Evolutionary conservation across 1,140 invertebrate species (phyloP).

Genomic region (Temnothorax curvispinosus): DNA sequence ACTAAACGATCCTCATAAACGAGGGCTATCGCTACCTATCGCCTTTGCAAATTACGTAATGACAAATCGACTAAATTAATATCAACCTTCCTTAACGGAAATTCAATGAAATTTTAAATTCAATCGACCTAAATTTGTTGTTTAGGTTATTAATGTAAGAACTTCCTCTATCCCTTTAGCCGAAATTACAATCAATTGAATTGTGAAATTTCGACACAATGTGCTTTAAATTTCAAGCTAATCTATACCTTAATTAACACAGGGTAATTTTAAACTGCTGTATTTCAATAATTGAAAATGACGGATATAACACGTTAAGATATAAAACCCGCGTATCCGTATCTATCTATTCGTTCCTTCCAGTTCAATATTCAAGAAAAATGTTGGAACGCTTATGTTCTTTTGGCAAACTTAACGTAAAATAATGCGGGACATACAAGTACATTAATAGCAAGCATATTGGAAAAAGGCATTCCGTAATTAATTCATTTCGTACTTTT

Average conservation of each 20-base stretch:
- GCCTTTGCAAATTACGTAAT: background rate
- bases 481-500: background rate
- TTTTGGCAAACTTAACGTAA: background rate
- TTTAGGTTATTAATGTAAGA: background rate
- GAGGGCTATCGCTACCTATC: background rate
- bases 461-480: background rate
- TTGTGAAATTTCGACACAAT: background rate
- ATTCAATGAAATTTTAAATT: background rate
- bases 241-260: background rate
- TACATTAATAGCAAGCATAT: background rate
- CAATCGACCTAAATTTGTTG: background rate
- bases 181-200: slow-evolving; percentile 8
- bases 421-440: background rate
- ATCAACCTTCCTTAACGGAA: background rate
- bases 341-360: background rate
- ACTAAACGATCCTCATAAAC: slow-evolving; percentile 31
- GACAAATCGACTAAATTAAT: background rate
- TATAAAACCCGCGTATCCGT: background rate
- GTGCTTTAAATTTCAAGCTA: background rate
- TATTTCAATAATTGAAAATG: background rate
- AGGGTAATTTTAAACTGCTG: background rate
- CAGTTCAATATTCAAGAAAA: background rate
- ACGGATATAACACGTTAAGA: background rate
- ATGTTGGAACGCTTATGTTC: background rate
- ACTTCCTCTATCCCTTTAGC: background rate